phyloP scores from a whole-genome alignment of 2,113 vertebrate genomes.

The Vimba vimba region DNA sequence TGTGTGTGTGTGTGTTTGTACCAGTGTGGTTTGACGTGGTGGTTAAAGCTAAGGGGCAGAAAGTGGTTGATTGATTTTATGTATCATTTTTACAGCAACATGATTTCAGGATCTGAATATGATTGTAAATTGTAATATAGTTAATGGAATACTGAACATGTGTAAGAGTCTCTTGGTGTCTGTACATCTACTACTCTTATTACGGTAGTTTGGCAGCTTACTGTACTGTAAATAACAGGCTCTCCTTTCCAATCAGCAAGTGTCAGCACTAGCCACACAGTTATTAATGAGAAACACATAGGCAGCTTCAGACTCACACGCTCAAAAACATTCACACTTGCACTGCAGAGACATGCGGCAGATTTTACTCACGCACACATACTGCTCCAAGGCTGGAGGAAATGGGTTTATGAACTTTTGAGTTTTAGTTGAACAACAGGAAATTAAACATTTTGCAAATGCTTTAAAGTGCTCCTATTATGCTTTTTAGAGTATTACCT shows the following conservation, averaged over 20 bases:
- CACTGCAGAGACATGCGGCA: constrained; percentile 8
- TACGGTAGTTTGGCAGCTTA: constrained; percentile 60
- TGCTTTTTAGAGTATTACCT: no score
- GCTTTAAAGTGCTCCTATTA: background rate
- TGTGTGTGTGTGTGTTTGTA: background rate
- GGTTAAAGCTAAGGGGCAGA: background rate
- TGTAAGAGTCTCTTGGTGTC: background rate
- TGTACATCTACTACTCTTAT: constrained; percentile 40
- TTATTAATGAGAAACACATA: constrained; percentile 73
- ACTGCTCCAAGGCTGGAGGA: background rate
- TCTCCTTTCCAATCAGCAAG: constrained; percentile 65
- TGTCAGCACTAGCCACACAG: constrained; percentile 56
- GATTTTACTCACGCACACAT: background rate
- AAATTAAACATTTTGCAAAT: constrained; percentile 19
- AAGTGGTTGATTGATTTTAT: background rate
- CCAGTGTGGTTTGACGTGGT: background rate
- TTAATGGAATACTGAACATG: background rate
- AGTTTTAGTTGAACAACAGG: background rate
- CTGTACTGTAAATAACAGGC: constrained; percentile 56
- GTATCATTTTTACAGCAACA: background rate
- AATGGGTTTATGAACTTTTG: constrained; percentile 6
- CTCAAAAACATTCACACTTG: constrained; percentile 37
- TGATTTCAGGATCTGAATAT: background rate
- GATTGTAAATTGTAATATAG: background rate
- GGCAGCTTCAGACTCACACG: constrained; percentile 51